Evolutionary conservation across 2,797 vertebrate genomes (phyloP), one percentile per base, ranked within the genome.

Genomic region (Bryconaethiops microstoma): DNA sequence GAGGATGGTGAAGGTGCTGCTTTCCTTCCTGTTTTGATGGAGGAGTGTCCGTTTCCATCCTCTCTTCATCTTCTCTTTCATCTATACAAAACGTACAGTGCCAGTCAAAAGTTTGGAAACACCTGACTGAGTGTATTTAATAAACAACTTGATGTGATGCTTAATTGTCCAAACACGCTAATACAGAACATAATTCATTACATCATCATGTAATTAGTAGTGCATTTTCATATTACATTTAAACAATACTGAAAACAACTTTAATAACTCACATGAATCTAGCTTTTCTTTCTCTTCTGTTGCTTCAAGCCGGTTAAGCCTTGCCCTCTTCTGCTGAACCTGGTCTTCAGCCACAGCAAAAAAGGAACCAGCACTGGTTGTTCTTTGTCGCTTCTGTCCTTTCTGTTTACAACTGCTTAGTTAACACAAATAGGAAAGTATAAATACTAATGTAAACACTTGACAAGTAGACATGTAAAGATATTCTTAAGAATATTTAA

Each of bases 301-400:
- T 81, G 86, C 50, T 81, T 87, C 45, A 52, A n/a, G 10, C 3
- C n/a, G 69, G 12, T 60, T 80, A 67, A 92, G 64, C 84, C 90
- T 92, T 67, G 85, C 68, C 74, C 87, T 93, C 86, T 94, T 92
- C 40, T 82, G 79, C 78, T 91, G 87, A 73, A 86, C 55, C 73
- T 86, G 88, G 39, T 89, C 85, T 5, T 70, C 74, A 57, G 50
- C 77, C 12, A 89, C 82, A 0, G 89, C 83, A 45, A 21, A 55
- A 13, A 87, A 82, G 0, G 88, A 84, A 12, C 83, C 86, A 72
- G 94, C 88, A 80, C 94, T 94, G 60, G 94, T 90, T 10, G 94
- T 91, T 12, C 95, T 88, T 86, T 95, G 95, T 23, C 96, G 92
- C 88, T 96, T 96, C 83, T 94, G 94, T 71, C 95, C 93, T 12